These are phyloP conservation scores for Enteromius afrohamiltoni DNA, from an alignment of 2,797 vertebrate genomes.

Conservation along the genomic window DNA sequence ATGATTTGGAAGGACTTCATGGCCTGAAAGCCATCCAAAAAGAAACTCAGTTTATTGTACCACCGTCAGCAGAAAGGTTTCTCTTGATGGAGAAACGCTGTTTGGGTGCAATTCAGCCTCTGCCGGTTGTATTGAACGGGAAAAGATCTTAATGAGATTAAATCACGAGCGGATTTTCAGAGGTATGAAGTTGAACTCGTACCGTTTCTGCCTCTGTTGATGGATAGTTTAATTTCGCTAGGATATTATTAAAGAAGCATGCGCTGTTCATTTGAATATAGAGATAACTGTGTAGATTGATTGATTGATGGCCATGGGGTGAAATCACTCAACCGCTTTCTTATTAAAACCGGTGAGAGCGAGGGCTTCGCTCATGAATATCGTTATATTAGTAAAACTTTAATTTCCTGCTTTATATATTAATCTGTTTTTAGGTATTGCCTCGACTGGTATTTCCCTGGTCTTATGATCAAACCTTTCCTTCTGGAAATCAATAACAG, in stretches of 20 bases:
- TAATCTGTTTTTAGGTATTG: constrained; percentile 68
- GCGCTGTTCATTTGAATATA: constrained; percentile 63
- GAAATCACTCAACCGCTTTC: constrained; percentile 70
- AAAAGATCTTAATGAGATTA: constrained; percentile 39
- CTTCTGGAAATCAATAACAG: constrained; percentile 27
- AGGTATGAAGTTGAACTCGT: constrained; percentile 12
- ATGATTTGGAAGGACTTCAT: constrained; percentile 22
- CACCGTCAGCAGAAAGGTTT: constrained; percentile 19
- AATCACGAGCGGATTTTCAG: constrained; percentile 24
- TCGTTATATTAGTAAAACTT: constrained; percentile 77
- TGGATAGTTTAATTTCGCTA: constrained; percentile 54
- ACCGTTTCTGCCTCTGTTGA: constrained; percentile 37
- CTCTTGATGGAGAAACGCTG: constrained; percentile 22
- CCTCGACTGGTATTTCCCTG: constrained; percentile 1
- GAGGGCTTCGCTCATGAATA: constrained; percentile 77
- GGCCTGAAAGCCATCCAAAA: constrained; percentile 24
- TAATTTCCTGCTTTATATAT: constrained; percentile 83
- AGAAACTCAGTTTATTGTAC: background rate
- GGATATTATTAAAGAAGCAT: constrained; percentile 66
- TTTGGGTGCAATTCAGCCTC: constrained; percentile 38
- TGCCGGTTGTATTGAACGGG: constrained; percentile 11
- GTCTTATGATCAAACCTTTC: constrained; percentile 36
- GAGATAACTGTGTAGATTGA: constrained; percentile 71
- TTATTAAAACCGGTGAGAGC: constrained; percentile 78
- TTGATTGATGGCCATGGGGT: constrained; percentile 76